Evolutionary conservation across 2,888 invertebrate species (phyloP).

Genomic region (Thysanoteuthis rhombus): DNA sequence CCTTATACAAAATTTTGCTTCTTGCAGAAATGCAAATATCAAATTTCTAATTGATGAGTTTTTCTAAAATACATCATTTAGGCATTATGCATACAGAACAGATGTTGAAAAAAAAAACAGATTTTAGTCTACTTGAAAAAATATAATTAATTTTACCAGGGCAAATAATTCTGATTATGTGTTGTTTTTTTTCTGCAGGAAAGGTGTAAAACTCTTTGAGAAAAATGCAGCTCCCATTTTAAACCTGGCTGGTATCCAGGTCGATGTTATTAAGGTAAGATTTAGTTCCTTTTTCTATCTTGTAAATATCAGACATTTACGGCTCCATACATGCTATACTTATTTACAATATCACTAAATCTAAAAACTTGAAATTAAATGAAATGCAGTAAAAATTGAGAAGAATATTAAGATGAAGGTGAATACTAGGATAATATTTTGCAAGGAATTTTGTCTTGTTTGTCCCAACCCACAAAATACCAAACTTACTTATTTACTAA

Average conservation of each 20-base stretch:
- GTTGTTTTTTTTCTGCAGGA: slow-evolving; percentile 67
- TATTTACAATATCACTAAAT: too few relatives aligned
- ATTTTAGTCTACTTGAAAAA: too few relatives aligned
- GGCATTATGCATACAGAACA: background rate
- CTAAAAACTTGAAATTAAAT: too few relatives aligned
- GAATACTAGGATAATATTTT: too few relatives aligned
- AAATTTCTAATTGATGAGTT: background rate
- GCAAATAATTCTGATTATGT: background rate
- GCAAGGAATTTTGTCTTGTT: too few relatives aligned
- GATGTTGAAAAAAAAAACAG: background rate
- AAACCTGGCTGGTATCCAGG: slow-evolving; percentile 86
- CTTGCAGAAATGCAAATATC: background rate
- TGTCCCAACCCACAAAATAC: too few relatives aligned
- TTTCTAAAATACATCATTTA: background rate
- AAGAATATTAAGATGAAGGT: too few relatives aligned
- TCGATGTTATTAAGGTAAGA: slow-evolving; percentile 67
- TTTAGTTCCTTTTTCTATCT: background rate
- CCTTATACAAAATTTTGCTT: too few relatives aligned
- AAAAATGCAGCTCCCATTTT: slow-evolving; percentile 92
- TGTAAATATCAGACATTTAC: background rate
- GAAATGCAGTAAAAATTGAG: too few relatives aligned
- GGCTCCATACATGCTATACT: too few relatives aligned
- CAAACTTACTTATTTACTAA: too few relatives aligned
- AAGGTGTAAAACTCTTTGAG: slow-evolving; percentile 77
- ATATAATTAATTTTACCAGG: background rate